Percentiles rank a stretch among this genome's conserved stretches.
Evolutionary conservation across 2,888 invertebrate genomes (phyloP).

Genomic region (Drosophila siamana): DNA sequence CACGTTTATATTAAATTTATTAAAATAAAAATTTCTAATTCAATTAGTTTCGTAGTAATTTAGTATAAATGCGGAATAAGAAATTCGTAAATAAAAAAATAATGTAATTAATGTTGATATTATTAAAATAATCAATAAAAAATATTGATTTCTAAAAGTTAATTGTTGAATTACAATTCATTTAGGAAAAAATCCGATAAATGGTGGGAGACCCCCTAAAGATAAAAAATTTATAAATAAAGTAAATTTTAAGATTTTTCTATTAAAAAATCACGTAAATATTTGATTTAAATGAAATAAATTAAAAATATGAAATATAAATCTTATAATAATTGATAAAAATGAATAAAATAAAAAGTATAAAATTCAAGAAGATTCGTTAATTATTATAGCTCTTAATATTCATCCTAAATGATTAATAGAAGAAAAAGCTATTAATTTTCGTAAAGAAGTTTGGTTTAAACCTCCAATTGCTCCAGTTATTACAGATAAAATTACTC

Average conservation of each 20-base stretch:
- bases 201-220: constrained; percentile 87
- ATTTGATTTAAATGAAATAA: constrained; percentile 87
- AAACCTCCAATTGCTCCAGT: constrained; percentile 86
- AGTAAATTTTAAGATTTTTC: constrained; percentile 86
- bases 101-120: constrained; percentile 87
- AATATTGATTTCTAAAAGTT: constrained; percentile 85
- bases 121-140: constrained; percentile 85
- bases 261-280: constrained; percentile 74
- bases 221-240: constrained; percentile 87
- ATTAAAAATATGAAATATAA: constrained; percentile 86
- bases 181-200: constrained; percentile 88
- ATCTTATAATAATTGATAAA: constrained; percentile 86
- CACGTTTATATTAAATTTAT: constrained; percentile 74
- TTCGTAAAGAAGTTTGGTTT: constrained; percentile 87
- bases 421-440: constrained; percentile 88
- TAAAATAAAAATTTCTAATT: constrained; percentile 82
- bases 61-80: constrained; percentile 86
- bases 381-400: constrained; percentile 85
- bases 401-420: constrained; percentile 89
- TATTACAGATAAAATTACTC: constrained; percentile 86
- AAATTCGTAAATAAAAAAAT: constrained; percentile 86
- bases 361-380: constrained; percentile 86
- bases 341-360: constrained; percentile 86
- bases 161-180: constrained; percentile 87
- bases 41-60: constrained; percentile 86